phyloP scores from a whole-genome alignment of 1,140 invertebrate species.

The Delia radicum region DNA sequence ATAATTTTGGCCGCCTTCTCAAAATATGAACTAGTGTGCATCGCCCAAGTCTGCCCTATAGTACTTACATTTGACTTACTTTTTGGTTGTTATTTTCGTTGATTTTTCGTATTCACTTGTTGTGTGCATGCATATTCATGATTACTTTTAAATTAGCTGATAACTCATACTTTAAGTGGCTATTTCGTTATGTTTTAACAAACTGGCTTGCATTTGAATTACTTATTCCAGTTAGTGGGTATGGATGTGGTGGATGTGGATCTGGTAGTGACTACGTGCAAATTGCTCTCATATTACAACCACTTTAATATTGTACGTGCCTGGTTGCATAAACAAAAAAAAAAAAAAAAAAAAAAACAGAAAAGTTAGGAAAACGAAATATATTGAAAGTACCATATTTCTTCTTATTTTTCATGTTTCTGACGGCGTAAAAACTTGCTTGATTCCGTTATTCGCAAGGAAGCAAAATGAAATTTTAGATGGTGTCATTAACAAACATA shows the following conservation, averaged over 20 bases:
- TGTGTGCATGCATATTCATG: constrained; percentile 9
- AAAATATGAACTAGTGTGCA: not conserved
- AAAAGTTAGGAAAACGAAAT: not conserved
- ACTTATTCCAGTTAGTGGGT: constrained; percentile 11
- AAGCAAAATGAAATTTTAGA: not conserved
- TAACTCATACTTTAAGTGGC: constrained; percentile 18
- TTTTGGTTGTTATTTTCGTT: not conserved
- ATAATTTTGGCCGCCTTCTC: no score
- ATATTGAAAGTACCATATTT: not conserved
- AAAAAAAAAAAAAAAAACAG: not conserved
- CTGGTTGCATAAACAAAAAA: not conserved
- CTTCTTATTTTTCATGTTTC: no score
- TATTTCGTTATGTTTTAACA: constrained; percentile 21
- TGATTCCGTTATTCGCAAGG: not conserved
- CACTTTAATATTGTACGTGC: constrained; percentile 16
- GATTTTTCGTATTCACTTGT: not conserved
- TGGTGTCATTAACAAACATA: not conserved
- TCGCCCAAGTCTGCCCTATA: not conserved
- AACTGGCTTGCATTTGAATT: constrained; percentile 8
- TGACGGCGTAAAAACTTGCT: no score
- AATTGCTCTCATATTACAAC: constrained; percentile 22
- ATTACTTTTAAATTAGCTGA: constrained; percentile 20
- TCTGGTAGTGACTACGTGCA: constrained; percentile 7
- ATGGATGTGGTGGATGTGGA: no score
- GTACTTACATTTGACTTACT: not conserved